These are phyloP conservation scores for Enoplolaimus lenunculus DNA, from an alignment of 2,888 invertebrate genomes.

Conservation along the genomic window DNA sequence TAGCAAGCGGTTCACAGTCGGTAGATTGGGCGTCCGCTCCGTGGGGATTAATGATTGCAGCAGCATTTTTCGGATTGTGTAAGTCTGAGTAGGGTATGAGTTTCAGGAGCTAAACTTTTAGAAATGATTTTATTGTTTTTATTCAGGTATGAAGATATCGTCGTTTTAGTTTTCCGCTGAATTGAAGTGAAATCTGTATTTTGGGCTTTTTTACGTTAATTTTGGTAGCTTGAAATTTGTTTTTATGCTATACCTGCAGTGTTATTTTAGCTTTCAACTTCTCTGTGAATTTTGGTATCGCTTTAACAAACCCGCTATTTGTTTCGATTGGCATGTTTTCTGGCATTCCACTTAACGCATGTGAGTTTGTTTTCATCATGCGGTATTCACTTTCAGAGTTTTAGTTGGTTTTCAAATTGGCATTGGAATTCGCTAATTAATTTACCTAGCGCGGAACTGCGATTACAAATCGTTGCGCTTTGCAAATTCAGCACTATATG, in stretches of 20 bases:
- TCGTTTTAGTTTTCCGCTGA: too few species aligned
- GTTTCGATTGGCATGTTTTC: conserved; percentile 82
- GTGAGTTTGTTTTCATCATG: conserved; percentile 51
- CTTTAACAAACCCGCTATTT: conserved; percentile 81
- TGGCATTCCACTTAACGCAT: conserved; percentile 82
- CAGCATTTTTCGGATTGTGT: conserved; percentile 48
- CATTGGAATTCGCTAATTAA: too few species aligned
- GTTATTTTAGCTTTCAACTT: conserved; percentile 73
- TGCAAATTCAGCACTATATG: too few species aligned
- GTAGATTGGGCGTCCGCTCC: conserved; percentile 68
- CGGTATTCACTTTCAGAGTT: too few species aligned
- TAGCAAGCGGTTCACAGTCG: conserved; percentile 69
- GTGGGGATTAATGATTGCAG: conserved; percentile 64
- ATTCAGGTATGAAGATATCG: too few species aligned
- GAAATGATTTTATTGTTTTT: neutral
- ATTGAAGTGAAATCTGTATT: too few species aligned
- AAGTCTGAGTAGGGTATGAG: conserved; percentile 21
- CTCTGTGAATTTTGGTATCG: conserved; percentile 80
- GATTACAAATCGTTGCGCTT: too few species aligned
- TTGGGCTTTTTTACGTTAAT: too few species aligned
- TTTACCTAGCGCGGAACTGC: too few species aligned
- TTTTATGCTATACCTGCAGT: too few species aligned
- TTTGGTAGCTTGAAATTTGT: too few species aligned
- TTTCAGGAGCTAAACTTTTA: neutral
- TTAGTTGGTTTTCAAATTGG: too few species aligned